Evolutionary conservation across 2,797 vertebrate genomes (phyloP), one percentile per base, ranked within the genome.

Genomic region (Dryobates pubescens): DNA sequence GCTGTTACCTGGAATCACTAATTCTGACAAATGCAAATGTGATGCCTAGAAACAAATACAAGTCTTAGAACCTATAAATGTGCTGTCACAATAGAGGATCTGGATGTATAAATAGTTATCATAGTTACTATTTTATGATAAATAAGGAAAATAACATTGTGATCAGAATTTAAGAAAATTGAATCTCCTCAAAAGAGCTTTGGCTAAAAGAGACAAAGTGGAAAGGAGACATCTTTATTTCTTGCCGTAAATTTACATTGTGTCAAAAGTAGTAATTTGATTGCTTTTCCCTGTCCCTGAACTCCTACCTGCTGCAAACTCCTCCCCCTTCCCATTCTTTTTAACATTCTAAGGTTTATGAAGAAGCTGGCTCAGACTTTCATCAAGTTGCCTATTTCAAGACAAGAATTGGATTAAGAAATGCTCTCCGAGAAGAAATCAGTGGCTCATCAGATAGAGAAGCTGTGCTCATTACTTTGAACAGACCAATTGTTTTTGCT

Each of bases 341-440:
- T 62, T 22, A 93, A 92, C 22, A 1, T 65, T 92, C 95, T 67
- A 94, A 99, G 99, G 99, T 99, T 64, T 99, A 99, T 88, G 99
- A 99, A 96, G 99, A 99, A 97, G 99, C 99, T n/a, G 98, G 99
- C 73, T 99, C 99, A 63, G 99, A 99, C 97, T 99, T 99, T 95
- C 99, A 99, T 97, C 99, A 99, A 94, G 99, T 99, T 95, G 99
- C 99, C 5, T 99, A 99, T 97, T 99, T 99, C 97, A 98, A 99
- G 93, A 99, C 99, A 41, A 98, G 99, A 76, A 99, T 99, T 45
- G 99, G 99, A 64, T 97, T 99, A 92, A 98, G 99, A 43, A 99
- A 99, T 61, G 99, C 99, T 36, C 98, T 99, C 62, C 97, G 99
- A 96, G 99, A 99, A 93, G 99, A 99, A 97, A 99, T 99, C 96